A percentile compares a stretch with the other conserved stretches of the same genome.
Conservation (phyloP, 2,888 invertebrate species). For the Drosophila macrospina region DNA sequence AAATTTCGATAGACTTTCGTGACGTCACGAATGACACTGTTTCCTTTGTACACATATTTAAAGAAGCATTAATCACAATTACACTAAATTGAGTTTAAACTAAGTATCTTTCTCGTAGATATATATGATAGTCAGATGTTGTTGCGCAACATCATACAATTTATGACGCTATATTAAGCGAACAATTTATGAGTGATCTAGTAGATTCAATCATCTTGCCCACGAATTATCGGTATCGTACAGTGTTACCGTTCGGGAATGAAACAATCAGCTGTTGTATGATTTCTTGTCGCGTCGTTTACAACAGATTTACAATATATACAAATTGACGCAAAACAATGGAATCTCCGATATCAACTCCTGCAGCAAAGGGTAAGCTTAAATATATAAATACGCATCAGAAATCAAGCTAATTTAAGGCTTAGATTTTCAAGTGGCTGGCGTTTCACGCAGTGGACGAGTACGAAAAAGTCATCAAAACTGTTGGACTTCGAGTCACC, state of each 20-base stretch:
- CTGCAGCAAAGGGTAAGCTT: conserved; percentile 37
- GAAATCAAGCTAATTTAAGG: background rate
- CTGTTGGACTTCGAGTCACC: conserved; percentile 96
- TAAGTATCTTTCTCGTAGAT: background rate
- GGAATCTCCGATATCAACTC: conserved; percentile 39
- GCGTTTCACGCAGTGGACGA: conserved; percentile 94
- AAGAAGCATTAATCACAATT: background rate
- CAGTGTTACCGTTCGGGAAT: conserved; percentile 19
- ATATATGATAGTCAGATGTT: no score
- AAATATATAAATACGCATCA: background rate
- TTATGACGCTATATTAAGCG: background rate
- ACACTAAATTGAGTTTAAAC: no score
- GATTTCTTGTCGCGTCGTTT: conserved; percentile 52
- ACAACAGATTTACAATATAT: conserved; percentile 46
- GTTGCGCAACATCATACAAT: no score
- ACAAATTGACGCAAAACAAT: conserved; percentile 46
- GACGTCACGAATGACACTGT: background rate
- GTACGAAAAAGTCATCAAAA: conserved; percentile 98
- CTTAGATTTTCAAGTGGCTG: conserved; percentile 92
- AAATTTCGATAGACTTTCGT: background rate
- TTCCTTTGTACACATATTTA: background rate
- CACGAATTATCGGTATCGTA: background rate
- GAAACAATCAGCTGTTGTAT: conserved; percentile 42
- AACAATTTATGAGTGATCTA: background rate
- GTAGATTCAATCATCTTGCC: background rate